A percentile compares a stretch with the other conserved stretches of the same genome.
These are phyloP conservation scores for Drosophila dunni DNA, from an alignment of 1,140 invertebrate genomes.

Conservation along the genomic window DNA sequence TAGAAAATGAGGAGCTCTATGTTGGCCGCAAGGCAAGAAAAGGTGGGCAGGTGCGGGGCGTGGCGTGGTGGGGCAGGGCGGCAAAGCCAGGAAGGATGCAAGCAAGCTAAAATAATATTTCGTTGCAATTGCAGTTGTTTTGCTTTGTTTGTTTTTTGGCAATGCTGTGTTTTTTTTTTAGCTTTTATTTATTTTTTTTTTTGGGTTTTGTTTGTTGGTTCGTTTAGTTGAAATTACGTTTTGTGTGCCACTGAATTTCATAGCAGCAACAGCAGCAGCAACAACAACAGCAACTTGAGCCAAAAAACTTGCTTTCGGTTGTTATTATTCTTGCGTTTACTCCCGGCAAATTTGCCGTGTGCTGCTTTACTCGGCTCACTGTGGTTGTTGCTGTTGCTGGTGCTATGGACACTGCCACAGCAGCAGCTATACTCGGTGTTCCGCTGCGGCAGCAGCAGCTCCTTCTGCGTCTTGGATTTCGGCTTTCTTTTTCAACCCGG, in stretches of 20 bases:
- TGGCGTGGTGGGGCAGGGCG: too few species aligned
- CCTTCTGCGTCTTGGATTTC: slow-evolving; percentile 27
- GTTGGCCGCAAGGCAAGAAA: slow-evolving; percentile 52
- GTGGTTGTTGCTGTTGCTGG: slow-evolving; percentile 40
- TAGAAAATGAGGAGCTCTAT: slow-evolving; percentile 23
- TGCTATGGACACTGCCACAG: slow-evolving; percentile 55
- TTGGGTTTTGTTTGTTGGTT: slow-evolving; percentile 79
- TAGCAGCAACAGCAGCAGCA: slow-evolving; percentile 55
- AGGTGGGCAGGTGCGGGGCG: background rate
- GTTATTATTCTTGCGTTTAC: slow-evolving; percentile 81
- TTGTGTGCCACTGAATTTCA: slow-evolving; percentile 82
- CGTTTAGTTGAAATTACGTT: slow-evolving; percentile 83
- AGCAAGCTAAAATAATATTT: slow-evolving; percentile 83
- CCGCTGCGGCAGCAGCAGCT: slow-evolving; percentile 46
- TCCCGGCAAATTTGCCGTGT: slow-evolving; percentile 81
- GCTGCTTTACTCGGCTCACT: slow-evolving; percentile 45
- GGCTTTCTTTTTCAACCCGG: slow-evolving; percentile 47
- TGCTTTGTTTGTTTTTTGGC: slow-evolving; percentile 41
- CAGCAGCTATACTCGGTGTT: slow-evolving; percentile 37
- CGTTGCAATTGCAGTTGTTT: slow-evolving; percentile 62
- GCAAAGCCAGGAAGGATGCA: slow-evolving; percentile 70
- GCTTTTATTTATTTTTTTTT: slow-evolving; percentile 44
- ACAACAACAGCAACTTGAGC: slow-evolving; percentile 51
- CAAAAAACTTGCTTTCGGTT: slow-evolving; percentile 80
- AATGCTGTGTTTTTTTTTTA: slow-evolving; percentile 20